phyloP scores from a whole-genome alignment of 2,113 vertebrate species.

The Antigone vipio region DNA sequence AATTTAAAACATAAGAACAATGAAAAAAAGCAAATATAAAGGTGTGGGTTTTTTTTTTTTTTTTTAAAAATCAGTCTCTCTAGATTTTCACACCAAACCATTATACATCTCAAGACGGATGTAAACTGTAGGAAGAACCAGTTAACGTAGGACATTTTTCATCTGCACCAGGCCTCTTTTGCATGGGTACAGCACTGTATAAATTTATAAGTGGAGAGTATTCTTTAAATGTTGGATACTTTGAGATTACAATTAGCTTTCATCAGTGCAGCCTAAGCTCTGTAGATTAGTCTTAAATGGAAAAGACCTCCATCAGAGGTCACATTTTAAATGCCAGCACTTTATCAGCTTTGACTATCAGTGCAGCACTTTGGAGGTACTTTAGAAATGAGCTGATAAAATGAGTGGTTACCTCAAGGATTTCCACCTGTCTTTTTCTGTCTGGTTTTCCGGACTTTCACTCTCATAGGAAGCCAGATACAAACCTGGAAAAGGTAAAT shows the following conservation, averaged over 20 bases:
- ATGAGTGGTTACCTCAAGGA: slow-evolving; percentile 71
- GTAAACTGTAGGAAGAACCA: not conserved
- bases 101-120: not conserved
- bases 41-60: not conserved
- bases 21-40: not conserved
- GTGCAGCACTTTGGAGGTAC: not conserved
- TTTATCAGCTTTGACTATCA: not conserved
- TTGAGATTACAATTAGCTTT: not conserved
- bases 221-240: not conserved
- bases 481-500: slow-evolving; percentile 68
- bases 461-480: slow-evolving; percentile 84
- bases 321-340: not conserved
- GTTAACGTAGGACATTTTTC: not conserved
- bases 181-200: not conserved
- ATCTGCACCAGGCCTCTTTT: not conserved
- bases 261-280: not conserved
- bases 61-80: not conserved
- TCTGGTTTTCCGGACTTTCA: slow-evolving; percentile 82
- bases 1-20: slow-evolving; percentile 21
- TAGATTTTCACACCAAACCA: not conserved
- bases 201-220: not conserved
- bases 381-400: not conserved
- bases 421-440: slow-evolving; percentile 83
- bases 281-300: not conserved
- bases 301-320: not conserved